Base-by-base conservation (phyloP, 2,113 vertebrate species). In the Mola mola region DNA sequence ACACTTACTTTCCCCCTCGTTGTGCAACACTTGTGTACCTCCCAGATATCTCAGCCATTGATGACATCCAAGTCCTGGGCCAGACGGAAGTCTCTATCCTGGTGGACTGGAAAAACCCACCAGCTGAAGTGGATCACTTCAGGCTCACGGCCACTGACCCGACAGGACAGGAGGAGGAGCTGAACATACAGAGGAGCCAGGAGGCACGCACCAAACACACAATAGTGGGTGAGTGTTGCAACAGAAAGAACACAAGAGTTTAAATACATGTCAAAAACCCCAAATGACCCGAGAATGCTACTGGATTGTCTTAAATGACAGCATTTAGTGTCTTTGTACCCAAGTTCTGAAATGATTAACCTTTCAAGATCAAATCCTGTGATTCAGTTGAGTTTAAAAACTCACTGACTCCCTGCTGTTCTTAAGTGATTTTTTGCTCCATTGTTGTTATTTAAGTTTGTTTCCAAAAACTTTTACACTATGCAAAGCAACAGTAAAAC, bases 91-190 rank as follows among this genome's bases (percentile, higher is more conserved):
- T 85, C 53, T 92, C 94, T 0, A 91, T 96, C 17, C 87, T 95
- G 16, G 93, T 97, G 76, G 94, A 95, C 63, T 95, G 95, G 94
- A 85, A 94, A 83, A 97, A 95, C 62, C 94, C 94, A 0, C 47
- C 60, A 1, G 61, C 79, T 0, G 88, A 89, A 3, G 90, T 95
- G 48, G 95, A 95, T 81, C 91, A 91, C 75, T 97, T 94, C 78
- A 94, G 91, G 62, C 80, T 97, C 61, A 93, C 55, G 28, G 91
- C 94, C 53, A 88, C 76, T 2, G 89, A 90, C 42, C 78, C 93
- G 0, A 40, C 62, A 1, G 92, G 91, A 1, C 72, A 89, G 11
- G 85, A 92, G 16, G 91, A 94, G 40, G 82, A 89, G 68, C 76
- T 93, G 51, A 75, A 60, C 0, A 91, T 96, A 4, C 83, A 86